A percentile compares a stretch with the other conserved stretches of the same genome.
Conservation (phyloP, 2,113 vertebrate species). For the Zingel zingel region DNA sequence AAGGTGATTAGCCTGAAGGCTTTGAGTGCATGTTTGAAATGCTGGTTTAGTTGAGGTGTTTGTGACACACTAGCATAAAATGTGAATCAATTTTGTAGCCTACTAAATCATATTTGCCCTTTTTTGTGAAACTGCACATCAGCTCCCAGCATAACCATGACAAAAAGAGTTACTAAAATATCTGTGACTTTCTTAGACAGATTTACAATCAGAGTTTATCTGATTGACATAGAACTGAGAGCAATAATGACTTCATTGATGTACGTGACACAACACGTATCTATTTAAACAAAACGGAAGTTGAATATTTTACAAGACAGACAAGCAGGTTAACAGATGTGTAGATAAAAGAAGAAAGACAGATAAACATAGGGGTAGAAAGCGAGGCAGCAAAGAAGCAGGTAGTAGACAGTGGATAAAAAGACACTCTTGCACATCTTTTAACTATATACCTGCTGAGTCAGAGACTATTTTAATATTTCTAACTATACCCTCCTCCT, state of each 20-base stretch:
- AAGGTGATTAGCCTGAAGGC: neutral
- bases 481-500: neutral
- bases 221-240: neutral
- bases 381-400: neutral
- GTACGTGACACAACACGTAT: neutral
- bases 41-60: neutral
- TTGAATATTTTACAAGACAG: neutral
- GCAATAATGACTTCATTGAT: neutral
- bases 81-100: neutral
- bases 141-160: neutral
- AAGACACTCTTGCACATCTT: neutral
- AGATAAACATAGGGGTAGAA: neutral
- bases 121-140: neutral
- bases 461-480: conserved; percentile 58
- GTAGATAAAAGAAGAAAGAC: neutral
- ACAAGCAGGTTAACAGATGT: neutral
- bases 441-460: conserved; percentile 33
- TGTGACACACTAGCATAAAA: neutral
- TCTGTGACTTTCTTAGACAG: no score
- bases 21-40: neutral
- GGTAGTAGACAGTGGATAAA: neutral
- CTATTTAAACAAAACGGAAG: neutral
- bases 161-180: neutral
- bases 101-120: neutral
- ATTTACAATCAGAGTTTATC: neutral